A percentile compares a stretch with the other conserved stretches of the same genome.
These are phyloP conservation scores for Pygocentrus nattereri DNA, from an alignment of 2,797 vertebrate species.

Conservation along the genomic window DNA sequence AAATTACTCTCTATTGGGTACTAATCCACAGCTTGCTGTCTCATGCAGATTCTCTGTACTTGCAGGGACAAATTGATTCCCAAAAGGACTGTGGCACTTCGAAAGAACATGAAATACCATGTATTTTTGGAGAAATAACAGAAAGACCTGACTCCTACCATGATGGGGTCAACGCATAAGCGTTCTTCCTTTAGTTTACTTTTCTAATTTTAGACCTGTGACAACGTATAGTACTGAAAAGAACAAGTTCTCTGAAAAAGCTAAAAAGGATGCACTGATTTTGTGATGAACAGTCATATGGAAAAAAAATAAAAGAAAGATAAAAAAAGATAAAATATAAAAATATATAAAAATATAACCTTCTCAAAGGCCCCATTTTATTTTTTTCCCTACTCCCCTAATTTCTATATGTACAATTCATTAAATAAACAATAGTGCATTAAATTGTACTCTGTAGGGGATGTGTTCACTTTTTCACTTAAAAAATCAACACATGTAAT, in stretches of 20 bases:
- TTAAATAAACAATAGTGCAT: too few relatives aligned
- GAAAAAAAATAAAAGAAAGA: too few relatives aligned
- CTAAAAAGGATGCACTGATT: neutral
- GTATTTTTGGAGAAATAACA: neutral
- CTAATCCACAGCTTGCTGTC: constrained; percentile 40
- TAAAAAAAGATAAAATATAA: too few relatives aligned
- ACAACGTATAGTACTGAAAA: neutral
- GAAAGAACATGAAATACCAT: constrained; percentile 22
- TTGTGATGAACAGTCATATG: too few relatives aligned
- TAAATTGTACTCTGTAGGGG: too few relatives aligned
- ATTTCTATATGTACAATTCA: too few relatives aligned
- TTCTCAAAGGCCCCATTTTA: too few relatives aligned
- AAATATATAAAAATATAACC: too few relatives aligned
- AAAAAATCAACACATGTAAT: too few relatives aligned
- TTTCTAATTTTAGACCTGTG: neutral
- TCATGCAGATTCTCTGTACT: constrained; percentile 29
- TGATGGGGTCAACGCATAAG: neutral
- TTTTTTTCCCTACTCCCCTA: too few relatives aligned
- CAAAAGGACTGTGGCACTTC: constrained; percentile 2
- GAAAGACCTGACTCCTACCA: too few relatives aligned
- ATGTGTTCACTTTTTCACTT: too few relatives aligned
- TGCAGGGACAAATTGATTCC: constrained; percentile 30
- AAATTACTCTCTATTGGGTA: constrained; percentile 40
- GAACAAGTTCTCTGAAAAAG: neutral
- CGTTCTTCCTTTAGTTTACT: neutral